A percentile compares a stretch with the other conserved stretches of the same genome.
Conservation (phyloP, 2,797 vertebrate genomes). For the Gallinago solitaria region DNA sequence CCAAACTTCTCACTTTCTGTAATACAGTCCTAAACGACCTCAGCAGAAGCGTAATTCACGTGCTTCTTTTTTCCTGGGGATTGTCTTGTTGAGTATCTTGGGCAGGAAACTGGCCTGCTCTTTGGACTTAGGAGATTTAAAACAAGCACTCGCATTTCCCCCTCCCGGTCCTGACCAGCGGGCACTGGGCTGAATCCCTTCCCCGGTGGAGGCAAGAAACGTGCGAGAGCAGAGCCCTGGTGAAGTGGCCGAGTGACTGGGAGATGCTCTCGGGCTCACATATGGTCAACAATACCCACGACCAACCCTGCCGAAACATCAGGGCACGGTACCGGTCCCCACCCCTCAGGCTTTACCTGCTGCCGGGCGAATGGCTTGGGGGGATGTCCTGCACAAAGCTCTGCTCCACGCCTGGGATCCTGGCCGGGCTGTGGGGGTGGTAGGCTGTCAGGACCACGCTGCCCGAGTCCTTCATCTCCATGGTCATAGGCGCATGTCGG, state of each 20-base stretch:
- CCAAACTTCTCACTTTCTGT: neutral
- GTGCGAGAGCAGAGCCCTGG: neutral
- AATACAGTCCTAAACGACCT: neutral
- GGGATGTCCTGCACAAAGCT: constrained; percentile 73
- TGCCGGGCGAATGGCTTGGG: constrained; percentile 65
- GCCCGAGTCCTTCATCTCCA: constrained; percentile 85
- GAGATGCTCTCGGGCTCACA: rapidly evolving
- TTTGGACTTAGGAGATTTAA: neutral
- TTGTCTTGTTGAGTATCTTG: neutral
- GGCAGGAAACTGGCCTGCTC: neutral
- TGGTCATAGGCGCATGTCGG: constrained; percentile 72
- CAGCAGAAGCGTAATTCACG: neutral
- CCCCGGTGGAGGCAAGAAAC: neutral
- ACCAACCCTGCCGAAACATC: rapidly evolving
- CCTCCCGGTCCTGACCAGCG: neutral
- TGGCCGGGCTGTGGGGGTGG: constrained; percentile 80
- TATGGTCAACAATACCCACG: rapidly evolving
- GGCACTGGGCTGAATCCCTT: neutral
- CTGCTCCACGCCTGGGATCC: constrained; percentile 73
- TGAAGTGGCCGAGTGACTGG: neutral
- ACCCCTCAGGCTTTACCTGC: constrained; percentile 75
- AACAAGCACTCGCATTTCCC: neutral
- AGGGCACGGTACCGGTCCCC: neutral
- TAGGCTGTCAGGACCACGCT: constrained; percentile 88
- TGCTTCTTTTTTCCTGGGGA: neutral